A percentile compares a stretch with the other conserved stretches of the same genome.
phyloP scores from a whole-genome alignment of 2,888 invertebrate species.

The Xestoiulus laeticollis region DNA sequence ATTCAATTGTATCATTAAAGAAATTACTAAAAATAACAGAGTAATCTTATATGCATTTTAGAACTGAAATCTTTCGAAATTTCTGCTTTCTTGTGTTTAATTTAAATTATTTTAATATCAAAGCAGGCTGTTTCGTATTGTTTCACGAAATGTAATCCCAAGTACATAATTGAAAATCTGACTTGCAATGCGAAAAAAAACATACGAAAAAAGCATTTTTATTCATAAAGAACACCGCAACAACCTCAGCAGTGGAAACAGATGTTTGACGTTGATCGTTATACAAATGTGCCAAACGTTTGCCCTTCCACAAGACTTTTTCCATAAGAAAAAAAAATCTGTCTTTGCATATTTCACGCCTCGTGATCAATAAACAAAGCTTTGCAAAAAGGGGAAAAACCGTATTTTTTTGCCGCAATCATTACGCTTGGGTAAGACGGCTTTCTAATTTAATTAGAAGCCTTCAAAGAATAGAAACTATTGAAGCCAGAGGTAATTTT shows the following conservation, averaged over 20 bases:
- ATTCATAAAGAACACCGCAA: neutral
- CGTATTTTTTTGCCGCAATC: neutral
- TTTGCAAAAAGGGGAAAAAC: neutral
- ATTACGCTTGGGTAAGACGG: slow-evolving; percentile 11
- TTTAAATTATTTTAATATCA: no score
- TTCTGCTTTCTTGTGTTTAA: no score
- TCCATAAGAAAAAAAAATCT: neutral
- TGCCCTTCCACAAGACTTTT: neutral
- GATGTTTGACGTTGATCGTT: neutral
- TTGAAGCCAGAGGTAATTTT: slow-evolving; percentile 33
- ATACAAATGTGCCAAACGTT: neutral
- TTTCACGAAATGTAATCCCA: no score
- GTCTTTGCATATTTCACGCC: slow-evolving; percentile 11
- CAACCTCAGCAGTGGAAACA: neutral
- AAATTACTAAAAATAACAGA: no score
- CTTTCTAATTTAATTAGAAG: slow-evolving; percentile 21
- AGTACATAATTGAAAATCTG: no score
- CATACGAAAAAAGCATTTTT: neutral
- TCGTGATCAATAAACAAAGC: slow-evolving; percentile 9
- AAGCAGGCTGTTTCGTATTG: no score
- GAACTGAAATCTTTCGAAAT: no score
- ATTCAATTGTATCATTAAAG: no score
- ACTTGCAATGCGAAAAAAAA: neutral
- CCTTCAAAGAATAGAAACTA: slow-evolving; percentile 24
- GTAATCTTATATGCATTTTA: no score